Base-by-base conservation (phyloP, 2,113 vertebrate genomes). In the Tamias sibiricus region DNA sequence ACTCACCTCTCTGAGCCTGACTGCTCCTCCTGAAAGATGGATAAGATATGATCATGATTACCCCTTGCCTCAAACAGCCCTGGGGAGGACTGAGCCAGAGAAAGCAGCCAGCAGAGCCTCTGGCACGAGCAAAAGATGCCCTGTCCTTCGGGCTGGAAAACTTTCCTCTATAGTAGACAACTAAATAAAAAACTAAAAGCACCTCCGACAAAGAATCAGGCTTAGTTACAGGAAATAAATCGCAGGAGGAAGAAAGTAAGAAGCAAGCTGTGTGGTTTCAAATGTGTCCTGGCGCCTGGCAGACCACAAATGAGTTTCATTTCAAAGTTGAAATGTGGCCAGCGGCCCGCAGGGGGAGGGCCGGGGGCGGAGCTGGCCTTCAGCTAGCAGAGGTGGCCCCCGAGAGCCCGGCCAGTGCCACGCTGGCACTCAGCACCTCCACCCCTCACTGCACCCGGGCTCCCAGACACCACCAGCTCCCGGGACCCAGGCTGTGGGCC, bases 141-240 rank as follows among this genome's bases (percentile, higher is more conserved):
- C 26, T 0, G 24, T 26, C 30, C 64, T n/a, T 47, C 17, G 6
- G 1, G 26, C 13, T 3, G 22, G 66, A 89, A 59, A 44, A 62
- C 19, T 3, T 35, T 64, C 17, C 44, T 85, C 59, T 17, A 4
- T 28, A 47, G 64, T 0, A n/a, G 68, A 91, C n/a, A 71, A 74
- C 32, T 44, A 20, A 20, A 64, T 54, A 47, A 84, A 57, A 87
- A 68, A 75, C 64, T 28, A 49, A 71, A 85, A 7, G 42, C 9
- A 4, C 42, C 86, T n/a, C n/a, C n/a, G n/a, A n/a, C 3, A 81
- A 75, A 84, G 84, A 72, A 59, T 47, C 69, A 80, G 62, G n/a
- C 89, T 37, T 69, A 47, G 76, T n/a, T 96, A 72, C 35, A 80
- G 59, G 93, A 95, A 96, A 91, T 71, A 82, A 93, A 94, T 95